Conservation (phyloP, 1,140 invertebrate genomes). For the Heliconius himera region DNA sequence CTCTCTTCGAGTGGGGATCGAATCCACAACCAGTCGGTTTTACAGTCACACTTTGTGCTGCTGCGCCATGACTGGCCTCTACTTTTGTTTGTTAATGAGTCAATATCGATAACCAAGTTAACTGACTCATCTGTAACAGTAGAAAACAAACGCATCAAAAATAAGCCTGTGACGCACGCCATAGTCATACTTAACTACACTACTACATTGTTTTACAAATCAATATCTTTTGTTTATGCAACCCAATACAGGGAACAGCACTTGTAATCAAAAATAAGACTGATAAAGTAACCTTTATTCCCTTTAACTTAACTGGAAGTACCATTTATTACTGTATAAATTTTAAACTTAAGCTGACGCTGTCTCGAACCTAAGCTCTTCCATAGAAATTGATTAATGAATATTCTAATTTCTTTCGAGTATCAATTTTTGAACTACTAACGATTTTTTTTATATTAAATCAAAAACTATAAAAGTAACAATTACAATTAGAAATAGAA, state of each 20-base stretch:
- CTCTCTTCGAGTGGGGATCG: no score
- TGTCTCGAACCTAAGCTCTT: neutral
- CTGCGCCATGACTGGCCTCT: neutral
- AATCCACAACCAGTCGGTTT: no score
- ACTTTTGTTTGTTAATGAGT: constrained; percentile 57
- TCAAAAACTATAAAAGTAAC: no score
- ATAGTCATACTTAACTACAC: constrained; percentile 36
- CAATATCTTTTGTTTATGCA: constrained; percentile 15
- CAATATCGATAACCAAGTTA: constrained; percentile 58
- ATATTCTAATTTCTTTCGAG: neutral
- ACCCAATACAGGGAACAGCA: neutral
- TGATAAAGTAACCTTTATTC: neutral
- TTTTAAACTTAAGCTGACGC: neutral
- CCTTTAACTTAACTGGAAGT: neutral
- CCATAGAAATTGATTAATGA: neutral
- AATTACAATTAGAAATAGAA: neutral
- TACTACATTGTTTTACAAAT: constrained; percentile 44
- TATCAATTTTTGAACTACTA: no score
- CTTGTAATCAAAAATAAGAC: neutral
- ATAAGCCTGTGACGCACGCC: constrained; percentile 65
- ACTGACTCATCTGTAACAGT: constrained; percentile 66
- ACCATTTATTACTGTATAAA: neutral
- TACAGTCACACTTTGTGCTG: no score
- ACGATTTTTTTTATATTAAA: no score
- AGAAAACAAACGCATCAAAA: constrained; percentile 50